These are phyloP conservation scores for Ceyx erithaca DNA, from an alignment of 2,797 vertebrate genomes.

Conservation along the genomic window DNA sequence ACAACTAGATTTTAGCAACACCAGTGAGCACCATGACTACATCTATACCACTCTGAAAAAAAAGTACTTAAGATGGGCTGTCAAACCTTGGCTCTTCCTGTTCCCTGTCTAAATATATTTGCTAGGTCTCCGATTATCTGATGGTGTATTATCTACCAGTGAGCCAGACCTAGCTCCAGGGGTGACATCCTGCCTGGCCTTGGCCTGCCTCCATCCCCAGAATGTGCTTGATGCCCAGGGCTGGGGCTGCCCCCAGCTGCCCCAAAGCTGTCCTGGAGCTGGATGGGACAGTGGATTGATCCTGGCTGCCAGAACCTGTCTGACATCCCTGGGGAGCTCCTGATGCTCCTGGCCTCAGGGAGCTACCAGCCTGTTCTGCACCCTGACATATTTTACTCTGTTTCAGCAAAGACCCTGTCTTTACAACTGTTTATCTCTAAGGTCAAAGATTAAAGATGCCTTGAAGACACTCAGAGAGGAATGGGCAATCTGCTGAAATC, in stretches of 20 bases:
- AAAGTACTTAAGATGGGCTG: neutral
- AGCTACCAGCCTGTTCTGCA: neutral
- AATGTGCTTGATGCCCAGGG: neutral
- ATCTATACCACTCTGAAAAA: neutral
- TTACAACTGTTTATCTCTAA: neutral
- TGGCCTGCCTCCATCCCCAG: neutral
- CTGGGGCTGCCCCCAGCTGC: neutral
- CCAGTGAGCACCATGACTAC: neutral
- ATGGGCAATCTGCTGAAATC: neutral
- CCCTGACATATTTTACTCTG: neutral
- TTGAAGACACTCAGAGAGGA: neutral
- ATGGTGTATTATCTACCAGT: neutral
- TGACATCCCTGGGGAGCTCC: neutral
- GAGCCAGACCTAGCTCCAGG: neutral
- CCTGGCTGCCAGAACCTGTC: neutral
- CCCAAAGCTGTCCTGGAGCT: neutral
- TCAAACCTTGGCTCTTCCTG: neutral
- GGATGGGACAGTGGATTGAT: neutral
- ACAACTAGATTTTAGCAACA: neutral
- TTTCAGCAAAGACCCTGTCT: neutral
- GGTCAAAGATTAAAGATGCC: conserved; percentile 47
- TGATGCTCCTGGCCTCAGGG: neutral
- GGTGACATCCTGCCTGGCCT: neutral
- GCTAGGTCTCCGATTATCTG: neutral
- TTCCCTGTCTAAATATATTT: neutral